Conservation (phyloP, 2,888 invertebrate species). For the Drepana falcataria region DNA sequence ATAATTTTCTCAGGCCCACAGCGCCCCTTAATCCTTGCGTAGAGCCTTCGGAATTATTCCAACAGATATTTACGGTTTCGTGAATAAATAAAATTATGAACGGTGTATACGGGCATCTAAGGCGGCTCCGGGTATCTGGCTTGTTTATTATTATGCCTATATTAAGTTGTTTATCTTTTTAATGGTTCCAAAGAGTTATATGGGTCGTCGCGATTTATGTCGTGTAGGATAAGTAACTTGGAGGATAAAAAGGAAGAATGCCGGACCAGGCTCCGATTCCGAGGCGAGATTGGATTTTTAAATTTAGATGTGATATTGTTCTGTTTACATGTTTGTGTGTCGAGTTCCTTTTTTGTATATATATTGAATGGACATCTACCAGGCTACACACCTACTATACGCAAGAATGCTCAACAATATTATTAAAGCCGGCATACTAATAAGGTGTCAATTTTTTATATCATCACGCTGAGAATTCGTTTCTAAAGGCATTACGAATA, state of each 20-base stretch:
- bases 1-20: conserved; percentile 77
- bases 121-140: conserved; percentile 43
- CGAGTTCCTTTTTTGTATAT: conserved; percentile 29
- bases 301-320: conserved; percentile 71
- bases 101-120: conserved; percentile 63
- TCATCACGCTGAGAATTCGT: too few relatives aligned
- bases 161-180: conserved; percentile 79
- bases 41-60: conserved; percentile 77
- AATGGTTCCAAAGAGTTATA: conserved; percentile 72
- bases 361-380: too few relatives aligned
- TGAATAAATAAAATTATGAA: conserved; percentile 78
- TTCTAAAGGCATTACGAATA: too few relatives aligned
- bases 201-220: conserved; percentile 71
- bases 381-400: too few relatives aligned
- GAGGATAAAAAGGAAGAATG: conserved; percentile 63
- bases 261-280: conserved; percentile 54
- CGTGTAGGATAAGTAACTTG: conserved; percentile 61
- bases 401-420: too few relatives aligned
- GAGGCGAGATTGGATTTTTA: conserved; percentile 70
- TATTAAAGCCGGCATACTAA: too few relatives aligned
- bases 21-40: conserved; percentile 76
- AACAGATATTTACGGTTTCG: conserved; percentile 76
- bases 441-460: too few relatives aligned
- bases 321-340: conserved; percentile 32
- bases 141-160: conserved; percentile 77